Conservation (phyloP, 2,113 vertebrate species). For the Solea senegalensis region DNA sequence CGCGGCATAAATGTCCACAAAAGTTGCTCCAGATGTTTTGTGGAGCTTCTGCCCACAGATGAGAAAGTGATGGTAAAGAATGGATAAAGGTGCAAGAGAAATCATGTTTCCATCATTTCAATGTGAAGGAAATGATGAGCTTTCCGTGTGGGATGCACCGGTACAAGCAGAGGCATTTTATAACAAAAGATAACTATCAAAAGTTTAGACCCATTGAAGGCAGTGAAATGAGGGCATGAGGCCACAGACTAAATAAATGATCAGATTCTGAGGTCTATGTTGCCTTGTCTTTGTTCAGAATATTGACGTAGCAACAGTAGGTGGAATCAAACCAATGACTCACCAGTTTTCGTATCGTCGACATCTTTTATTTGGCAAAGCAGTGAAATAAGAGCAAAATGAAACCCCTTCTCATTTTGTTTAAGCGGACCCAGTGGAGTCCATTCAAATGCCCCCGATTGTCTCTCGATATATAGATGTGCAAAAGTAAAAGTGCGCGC, state of each 20-base stretch:
- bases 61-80: no score
- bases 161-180: background rate
- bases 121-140: no score
- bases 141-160: no score
- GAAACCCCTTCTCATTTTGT: conserved; percentile 40
- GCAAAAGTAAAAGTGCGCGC: conserved; percentile 1
- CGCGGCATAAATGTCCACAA: no score
- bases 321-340: conserved; percentile 33
- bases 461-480: conserved; percentile 7
- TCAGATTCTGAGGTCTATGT: conserved; percentile 14
- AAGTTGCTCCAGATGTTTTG: no score
- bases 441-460: conserved; percentile 10
- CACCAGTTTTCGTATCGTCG: conserved; percentile 4
- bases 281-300: conserved; percentile 15
- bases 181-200: background rate
- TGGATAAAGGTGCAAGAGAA: no score
- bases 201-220: no score
- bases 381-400: conserved; percentile 34
- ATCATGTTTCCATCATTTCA: no score
- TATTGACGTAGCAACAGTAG: conserved; percentile 4
- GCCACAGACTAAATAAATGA: background rate
- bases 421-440: background rate
- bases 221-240: conserved; percentile 21
- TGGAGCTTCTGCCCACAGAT: no score
- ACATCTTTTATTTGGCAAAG: background rate